Evolutionary conservation across 2,888 invertebrate genomes (phyloP).

Genomic region (Platynereis dumerilii): DNA sequence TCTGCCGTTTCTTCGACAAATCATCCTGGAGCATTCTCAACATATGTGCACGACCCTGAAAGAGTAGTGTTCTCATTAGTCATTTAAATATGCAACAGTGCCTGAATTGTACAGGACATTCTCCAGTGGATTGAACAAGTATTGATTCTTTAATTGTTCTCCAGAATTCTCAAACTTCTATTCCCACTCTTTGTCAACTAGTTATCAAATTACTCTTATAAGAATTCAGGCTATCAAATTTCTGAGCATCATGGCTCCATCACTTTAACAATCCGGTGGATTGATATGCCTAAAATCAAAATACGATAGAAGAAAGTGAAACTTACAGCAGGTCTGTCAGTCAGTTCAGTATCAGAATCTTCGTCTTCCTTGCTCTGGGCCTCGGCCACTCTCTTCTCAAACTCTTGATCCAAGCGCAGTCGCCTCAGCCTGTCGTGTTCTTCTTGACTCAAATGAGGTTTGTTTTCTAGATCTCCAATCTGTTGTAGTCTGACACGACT

Average conservation of each 20-base stretch:
- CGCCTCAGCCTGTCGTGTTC: conserved; percentile 56
- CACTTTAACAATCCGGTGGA: neutral
- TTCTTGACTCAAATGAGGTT: conserved; percentile 54
- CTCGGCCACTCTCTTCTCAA: conserved; percentile 88
- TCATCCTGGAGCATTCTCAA: conserved; percentile 64
- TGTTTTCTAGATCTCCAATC: conserved; percentile 73
- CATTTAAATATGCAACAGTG: too few relatives aligned
- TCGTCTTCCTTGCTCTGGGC: conserved; percentile 74
- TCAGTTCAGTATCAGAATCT: conserved; percentile 59
- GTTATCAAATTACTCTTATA: too few relatives aligned
- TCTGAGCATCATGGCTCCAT: too few relatives aligned
- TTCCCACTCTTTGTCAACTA: too few relatives aligned
- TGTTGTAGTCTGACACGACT: conserved; percentile 32
- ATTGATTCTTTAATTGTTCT: too few relatives aligned
- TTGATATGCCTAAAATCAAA: neutral
- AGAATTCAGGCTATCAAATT: too few relatives aligned
- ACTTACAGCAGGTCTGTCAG: conserved; percentile 43
- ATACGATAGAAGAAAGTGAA: neutral
- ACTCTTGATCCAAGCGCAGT: conserved; percentile 89
- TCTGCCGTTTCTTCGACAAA: conserved; percentile 60
- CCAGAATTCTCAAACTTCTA: too few relatives aligned
- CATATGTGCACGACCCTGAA: conserved; percentile 58
- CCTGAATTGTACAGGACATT: too few relatives aligned
- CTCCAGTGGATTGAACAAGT: too few relatives aligned
- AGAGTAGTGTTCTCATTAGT: neutral